These are phyloP conservation scores for Calliphora vicina DNA, from an alignment of 1,140 invertebrate species.

Conservation along the genomic window DNA sequence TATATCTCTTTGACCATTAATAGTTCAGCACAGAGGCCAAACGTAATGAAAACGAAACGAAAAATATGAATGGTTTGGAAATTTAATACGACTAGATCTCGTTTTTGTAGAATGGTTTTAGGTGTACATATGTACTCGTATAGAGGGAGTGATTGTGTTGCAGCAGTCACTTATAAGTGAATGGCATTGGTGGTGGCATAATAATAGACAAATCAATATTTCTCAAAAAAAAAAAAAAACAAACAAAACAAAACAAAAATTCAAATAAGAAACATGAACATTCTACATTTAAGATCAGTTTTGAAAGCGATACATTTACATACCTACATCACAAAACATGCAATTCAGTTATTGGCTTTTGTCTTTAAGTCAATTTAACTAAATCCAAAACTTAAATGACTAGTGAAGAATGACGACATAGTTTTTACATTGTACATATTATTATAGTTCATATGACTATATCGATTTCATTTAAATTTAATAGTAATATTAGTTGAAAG, in stretches of 20 bases:
- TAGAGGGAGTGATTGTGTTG: neutral
- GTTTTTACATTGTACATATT: neutral
- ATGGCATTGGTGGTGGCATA: neutral
- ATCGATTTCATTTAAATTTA: neutral
- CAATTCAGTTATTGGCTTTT: no score
- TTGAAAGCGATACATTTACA: no score
- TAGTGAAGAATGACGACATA: neutral
- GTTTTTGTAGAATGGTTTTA: neutral
- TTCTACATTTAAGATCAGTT: neutral
- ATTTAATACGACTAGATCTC: neutral
- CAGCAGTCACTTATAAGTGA: neutral
- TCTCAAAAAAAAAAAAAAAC: neutral
- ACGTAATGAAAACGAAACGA: neutral
- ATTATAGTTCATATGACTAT: neutral
- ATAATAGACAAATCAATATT: neutral
- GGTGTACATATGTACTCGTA: no score
- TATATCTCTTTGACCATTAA: slow-evolving; percentile 1
- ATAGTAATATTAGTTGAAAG: no score
- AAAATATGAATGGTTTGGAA: neutral
- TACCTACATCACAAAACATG: no score
- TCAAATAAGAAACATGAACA: neutral
- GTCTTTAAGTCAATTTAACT: no score
- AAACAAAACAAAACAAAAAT: no score
- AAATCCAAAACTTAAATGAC: neutral
- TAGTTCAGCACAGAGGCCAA: neutral